phyloP scores from a whole-genome alignment of 2,113 vertebrate genomes.

The Crotalus helleri region DNA sequence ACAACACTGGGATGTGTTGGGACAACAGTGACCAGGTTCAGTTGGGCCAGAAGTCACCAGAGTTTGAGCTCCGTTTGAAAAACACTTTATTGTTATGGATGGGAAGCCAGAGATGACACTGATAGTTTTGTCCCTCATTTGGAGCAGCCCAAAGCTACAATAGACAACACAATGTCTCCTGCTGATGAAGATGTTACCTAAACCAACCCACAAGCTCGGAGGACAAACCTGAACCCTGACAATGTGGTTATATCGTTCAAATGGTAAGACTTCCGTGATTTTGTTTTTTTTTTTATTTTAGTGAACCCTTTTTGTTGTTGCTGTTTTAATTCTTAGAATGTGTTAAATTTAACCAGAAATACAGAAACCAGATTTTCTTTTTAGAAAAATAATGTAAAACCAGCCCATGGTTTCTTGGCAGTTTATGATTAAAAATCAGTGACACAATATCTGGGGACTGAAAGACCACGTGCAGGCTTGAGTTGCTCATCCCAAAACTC shows the following conservation, averaged over 20 bases:
- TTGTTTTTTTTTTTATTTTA: background rate
- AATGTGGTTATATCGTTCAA: background rate
- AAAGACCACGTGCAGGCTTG: background rate
- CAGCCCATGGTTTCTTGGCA: background rate
- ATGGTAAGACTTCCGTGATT: background rate
- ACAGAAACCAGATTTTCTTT: background rate
- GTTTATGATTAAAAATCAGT: background rate
- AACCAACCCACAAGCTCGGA: no score
- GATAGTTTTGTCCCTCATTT: background rate
- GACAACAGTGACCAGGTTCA: background rate
- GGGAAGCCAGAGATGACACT: background rate
- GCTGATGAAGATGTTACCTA: no score
- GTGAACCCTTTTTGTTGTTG: background rate
- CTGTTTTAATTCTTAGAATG: background rate
- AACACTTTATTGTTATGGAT: background rate
- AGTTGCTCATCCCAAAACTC: background rate
- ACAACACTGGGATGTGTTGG: background rate
- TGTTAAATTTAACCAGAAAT: background rate
- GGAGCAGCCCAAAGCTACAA: background rate
- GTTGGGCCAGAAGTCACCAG: background rate
- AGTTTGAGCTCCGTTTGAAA: background rate
- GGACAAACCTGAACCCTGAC: no score
- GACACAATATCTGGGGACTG: background rate
- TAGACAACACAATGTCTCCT: background rate
- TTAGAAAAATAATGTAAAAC: background rate